A percentile compares a stretch with the other conserved stretches of the same genome.
phyloP scores from a whole-genome alignment of 2,888 invertebrate genomes.

The Caenorhabditis afra region DNA sequence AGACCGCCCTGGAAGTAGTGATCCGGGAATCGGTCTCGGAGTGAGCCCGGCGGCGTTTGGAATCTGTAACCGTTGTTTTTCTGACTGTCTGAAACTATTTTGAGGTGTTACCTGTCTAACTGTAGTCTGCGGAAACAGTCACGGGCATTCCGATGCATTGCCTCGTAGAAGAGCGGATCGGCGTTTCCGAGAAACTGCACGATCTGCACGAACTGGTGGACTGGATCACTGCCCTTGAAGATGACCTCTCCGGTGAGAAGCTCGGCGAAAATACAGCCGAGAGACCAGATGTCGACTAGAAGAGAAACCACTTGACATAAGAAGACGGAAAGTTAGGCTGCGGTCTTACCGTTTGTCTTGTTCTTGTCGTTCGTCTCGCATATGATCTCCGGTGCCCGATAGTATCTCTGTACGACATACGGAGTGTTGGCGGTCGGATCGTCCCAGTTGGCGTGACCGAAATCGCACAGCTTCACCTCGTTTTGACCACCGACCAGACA shows the following conservation, averaged over 20 bases:
- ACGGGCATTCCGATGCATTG: constrained; percentile 84
- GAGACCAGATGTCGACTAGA: constrained; percentile 74
- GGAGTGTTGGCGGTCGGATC: constrained; percentile 99
- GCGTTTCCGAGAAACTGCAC: constrained; percentile 68
- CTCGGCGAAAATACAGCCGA: constrained; percentile 96
- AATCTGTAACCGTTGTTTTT: background rate
- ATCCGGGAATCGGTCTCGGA: constrained; percentile 20
- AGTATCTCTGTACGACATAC: constrained; percentile 98
- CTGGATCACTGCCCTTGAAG: constrained; percentile 95
- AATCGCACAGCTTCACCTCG: constrained; percentile 98
- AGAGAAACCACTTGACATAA: background rate
- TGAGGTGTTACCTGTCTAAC: too few relatives aligned
- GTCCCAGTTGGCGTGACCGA: constrained; percentile 90
- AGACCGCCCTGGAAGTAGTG: constrained; percentile 81
- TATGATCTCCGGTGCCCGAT: constrained; percentile 94
- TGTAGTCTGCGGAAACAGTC: too few relatives aligned
- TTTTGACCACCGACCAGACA: constrained; percentile 99
- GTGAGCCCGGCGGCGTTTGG: constrained; percentile 1
- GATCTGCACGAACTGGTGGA: constrained; percentile 78
- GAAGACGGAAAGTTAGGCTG: background rate
- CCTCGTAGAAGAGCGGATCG: constrained; percentile 44
- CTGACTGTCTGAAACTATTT: too few relatives aligned
- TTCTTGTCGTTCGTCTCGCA: constrained; percentile 94
- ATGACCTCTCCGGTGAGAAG: constrained; percentile 98
- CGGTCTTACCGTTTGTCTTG: constrained; percentile 84